These are phyloP conservation scores for Andrena chrysosceles DNA, from an alignment of 2,888 invertebrate species.

Conservation along the genomic window DNA sequence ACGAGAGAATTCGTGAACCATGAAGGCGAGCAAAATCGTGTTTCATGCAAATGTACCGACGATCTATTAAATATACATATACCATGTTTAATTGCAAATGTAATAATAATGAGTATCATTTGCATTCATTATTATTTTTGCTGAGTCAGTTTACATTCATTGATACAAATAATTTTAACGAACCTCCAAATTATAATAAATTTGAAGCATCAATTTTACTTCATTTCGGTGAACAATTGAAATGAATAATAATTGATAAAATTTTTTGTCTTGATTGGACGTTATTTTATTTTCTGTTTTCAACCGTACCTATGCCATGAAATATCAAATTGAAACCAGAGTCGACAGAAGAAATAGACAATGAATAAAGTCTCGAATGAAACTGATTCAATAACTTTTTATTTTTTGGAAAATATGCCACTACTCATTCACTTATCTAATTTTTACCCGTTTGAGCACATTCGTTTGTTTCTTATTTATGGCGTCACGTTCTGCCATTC, in stretches of 20 bases:
- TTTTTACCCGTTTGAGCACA: not conserved
- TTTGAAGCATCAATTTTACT: not conserved
- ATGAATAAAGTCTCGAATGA: not conserved
- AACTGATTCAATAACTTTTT: not conserved
- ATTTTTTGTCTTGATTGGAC: not conserved
- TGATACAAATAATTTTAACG: not conserved
- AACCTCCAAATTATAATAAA: not conserved
- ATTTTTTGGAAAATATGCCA: not conserved
- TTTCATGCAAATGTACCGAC: not conserved
- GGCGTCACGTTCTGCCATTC: not conserved
- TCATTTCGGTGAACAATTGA: too few species aligned
- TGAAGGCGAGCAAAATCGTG: not conserved
- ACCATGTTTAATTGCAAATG: not conserved
- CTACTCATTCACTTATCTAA: not conserved
- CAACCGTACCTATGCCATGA: not conserved
- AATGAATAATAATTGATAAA: not conserved
- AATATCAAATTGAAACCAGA: not conserved
- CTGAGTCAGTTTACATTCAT: not conserved
- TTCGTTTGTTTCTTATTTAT: not conserved
- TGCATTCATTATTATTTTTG: conserved; percentile 7
- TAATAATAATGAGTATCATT: not conserved
- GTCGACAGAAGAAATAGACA: not conserved
- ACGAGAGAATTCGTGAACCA: not conserved
- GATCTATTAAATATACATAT: not conserved
- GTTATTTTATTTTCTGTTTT: not conserved